Evolutionary conservation across 1,140 invertebrate genomes (phyloP), one percentile per base, ranked within the genome.

Genomic region (Zaprionus inermis): DNA sequence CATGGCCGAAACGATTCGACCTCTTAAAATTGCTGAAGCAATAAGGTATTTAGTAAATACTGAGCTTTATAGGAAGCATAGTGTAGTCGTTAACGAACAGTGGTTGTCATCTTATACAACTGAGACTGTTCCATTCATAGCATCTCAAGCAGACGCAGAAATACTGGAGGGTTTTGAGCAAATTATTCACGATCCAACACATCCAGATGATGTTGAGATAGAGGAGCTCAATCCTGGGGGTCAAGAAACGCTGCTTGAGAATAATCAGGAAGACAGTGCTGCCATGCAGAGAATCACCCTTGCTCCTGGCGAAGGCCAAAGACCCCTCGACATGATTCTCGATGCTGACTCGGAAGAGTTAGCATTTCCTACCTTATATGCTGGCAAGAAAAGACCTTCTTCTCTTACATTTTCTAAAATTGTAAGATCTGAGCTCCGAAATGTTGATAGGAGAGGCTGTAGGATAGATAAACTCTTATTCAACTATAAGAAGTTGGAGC

Each of bases 291-390:
- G 56, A 51, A 52, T 68, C 12, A 46, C 18, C 32, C 58, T 68
- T n/a, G 66, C 55, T 36, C 46, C 56, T 51, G 66, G 56, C 20
- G 66, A 68, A 59, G 51, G 22, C 46, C 61, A 65, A 65, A 51
- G 51, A 28, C 51, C 5, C 14, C 22, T 54, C 4, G 14, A 38
- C 5, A n/a, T 28, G 51, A 54, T 54, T 54, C 24, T 54, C 6
- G 20, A 54, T 54, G 51, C 24, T 30, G 28, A 54, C 14, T 32
- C n/a, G 4, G 34, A 52, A n/a, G 22, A 55, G 20, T 18, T 54
- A 24, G 30, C 57, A 0, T 60, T 69, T 44, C 57, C 67, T 30
- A 70, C 55, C 9, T 20, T 68, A 9, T 58, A 20, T 38, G 55
- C 44, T 16, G 65, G 65, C 22, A 30, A 18, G 10, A 69, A 59